Conservation (phyloP, 2,113 vertebrate species). For the Hippocampus comes region DNA sequence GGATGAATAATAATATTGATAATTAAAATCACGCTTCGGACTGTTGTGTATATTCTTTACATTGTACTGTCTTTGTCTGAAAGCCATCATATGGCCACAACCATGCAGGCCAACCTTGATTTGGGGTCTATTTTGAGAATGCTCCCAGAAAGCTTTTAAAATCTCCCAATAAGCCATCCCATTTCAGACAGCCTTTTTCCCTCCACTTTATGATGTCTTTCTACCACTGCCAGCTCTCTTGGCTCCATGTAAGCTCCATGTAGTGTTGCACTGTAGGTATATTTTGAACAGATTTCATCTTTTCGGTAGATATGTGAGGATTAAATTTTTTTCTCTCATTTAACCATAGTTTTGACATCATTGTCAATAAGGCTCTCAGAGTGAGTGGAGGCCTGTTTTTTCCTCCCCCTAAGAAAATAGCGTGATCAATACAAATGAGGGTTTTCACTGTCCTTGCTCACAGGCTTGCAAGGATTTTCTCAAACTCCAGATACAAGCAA, state of each 20-base stretch:
- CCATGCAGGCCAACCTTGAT: background rate
- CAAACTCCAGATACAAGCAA: background rate
- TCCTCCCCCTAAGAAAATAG: background rate
- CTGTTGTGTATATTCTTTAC: too few species aligned
- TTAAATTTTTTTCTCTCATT: background rate
- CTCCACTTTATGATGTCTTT: background rate
- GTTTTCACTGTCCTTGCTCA: background rate
- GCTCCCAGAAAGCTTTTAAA: constrained; percentile 3
- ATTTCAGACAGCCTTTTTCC: background rate
- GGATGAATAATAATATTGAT: too few species aligned
- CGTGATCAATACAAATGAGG: background rate
- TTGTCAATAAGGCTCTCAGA: constrained; percentile 1
- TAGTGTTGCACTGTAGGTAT: background rate
- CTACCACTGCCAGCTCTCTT: background rate
- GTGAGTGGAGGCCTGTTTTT: background rate
- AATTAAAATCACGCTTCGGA: too few species aligned
- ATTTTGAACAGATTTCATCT: constrained; percentile 9
- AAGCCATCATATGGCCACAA: background rate
- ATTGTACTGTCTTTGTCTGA: background rate
- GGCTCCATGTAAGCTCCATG: background rate
- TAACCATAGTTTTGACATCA: background rate
- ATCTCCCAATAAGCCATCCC: constrained; percentile 3
- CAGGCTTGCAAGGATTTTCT: background rate
- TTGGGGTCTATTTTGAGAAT: too few species aligned
- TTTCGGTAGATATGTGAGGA: background rate